Base-by-base conservation (phyloP, 1,140 invertebrate genomes). In the Aphaenogaster rudis region DNA sequence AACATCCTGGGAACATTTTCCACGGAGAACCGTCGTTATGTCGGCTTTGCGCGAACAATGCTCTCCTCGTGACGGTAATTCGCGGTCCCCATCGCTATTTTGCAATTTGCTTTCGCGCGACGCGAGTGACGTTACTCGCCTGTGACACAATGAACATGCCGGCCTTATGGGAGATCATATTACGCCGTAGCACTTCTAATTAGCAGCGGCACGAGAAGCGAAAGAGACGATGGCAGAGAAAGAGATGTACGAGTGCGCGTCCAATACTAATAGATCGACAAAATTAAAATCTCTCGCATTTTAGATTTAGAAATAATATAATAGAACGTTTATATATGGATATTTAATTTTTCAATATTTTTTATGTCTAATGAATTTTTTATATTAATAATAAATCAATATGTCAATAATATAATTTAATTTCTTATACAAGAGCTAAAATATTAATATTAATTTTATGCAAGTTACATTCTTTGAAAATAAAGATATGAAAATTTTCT, bases 1-100 rank as follows among this genome's bases (percentile, higher is more conserved):
- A 82, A 87, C 52, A 61, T 78, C 80, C 69, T 61, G 67, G 66
- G 84, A 61, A 90, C 50, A 63, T 81, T 90, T 89, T 90, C 88
- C 88, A 82, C 28, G 36, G 54, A n/a, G 33, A 52, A n/a, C 48
- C 9, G 48, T 81, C 33, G 61, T 66, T 72, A 67, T 61, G 39
- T 45, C 57, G 54, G n/a, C 81, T 42, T 57, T 33, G 61, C 59
- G 76, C 77, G 86, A 79, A 90, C 67, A 66, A 79, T 57, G 54
- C 15, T 61, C 82, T 86, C 59, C 17, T n/a, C 17, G 59, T 78
- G 54, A 63, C 77, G 69, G 79, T 86, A 82, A 89, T 86, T 89
- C 67, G n/a, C 57, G 79, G 11, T 76, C 54, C 57, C 33, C 76
- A 63, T 76, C 61, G 86, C 80, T 72, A 76, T 90, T 90, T 90